Evolutionary conservation across 1,140 invertebrate genomes (phyloP).

Genomic region (Zelostemma sp.): DNA sequence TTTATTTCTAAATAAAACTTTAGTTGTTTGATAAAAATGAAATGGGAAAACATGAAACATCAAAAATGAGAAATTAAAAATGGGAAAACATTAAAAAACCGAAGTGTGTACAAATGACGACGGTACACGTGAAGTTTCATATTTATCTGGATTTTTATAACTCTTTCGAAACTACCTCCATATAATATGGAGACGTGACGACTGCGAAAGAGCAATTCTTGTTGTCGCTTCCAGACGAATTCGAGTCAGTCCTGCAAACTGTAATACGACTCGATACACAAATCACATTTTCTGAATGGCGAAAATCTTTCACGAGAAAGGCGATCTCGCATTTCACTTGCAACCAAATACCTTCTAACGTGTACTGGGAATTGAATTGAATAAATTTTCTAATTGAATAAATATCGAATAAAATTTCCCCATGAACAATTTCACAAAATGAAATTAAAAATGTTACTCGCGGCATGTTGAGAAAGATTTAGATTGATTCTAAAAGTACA

Average conservation of each 20-base stretch:
- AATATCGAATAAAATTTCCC: too few species aligned
- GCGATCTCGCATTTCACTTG: slow-evolving; percentile 28
- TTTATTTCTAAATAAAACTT: background rate
- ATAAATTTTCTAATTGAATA: too few species aligned
- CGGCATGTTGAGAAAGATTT: too few species aligned
- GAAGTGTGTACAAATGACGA: slow-evolving; percentile 9
- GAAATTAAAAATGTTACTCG: too few species aligned
- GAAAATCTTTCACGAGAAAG: slow-evolving; percentile 32
- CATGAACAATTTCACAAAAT: too few species aligned
- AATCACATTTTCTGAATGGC: slow-evolving; percentile 45
- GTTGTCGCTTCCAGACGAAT: slow-evolving; percentile 39
- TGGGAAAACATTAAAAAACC: slow-evolving; percentile 5
- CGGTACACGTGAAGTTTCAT: slow-evolving; percentile 28
- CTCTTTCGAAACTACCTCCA: slow-evolving; percentile 22
- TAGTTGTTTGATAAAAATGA: background rate
- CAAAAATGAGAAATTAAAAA: too few species aligned
- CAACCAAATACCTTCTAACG: slow-evolving; percentile 14
- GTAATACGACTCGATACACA: slow-evolving; percentile 42
- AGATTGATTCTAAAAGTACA: too few species aligned
- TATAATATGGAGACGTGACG: slow-evolving; percentile 34
- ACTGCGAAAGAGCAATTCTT: slow-evolving; percentile 37
- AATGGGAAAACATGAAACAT: slow-evolving; percentile 2
- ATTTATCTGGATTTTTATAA: slow-evolving; percentile 40
- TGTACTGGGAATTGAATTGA: background rate
- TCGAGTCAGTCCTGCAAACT: slow-evolving; percentile 33